Evolutionary conservation across 1,140 invertebrate genomes (phyloP).

Genomic region (Centruroides vittatus): DNA sequence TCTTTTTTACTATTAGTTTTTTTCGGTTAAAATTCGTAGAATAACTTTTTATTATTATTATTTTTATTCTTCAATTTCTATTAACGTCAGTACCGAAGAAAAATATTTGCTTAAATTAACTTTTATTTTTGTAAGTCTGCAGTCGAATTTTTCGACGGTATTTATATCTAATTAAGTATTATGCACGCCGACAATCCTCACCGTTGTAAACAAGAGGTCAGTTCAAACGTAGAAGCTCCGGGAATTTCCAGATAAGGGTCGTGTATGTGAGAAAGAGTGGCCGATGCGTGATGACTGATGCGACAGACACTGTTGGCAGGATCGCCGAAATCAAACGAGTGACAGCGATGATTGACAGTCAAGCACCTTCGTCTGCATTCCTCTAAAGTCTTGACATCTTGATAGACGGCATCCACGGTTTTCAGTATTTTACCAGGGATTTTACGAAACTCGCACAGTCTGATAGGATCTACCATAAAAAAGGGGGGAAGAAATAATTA

Average conservation of each 20-base stretch:
- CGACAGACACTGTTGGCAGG: slow-evolving; percentile 84
- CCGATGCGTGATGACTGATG: slow-evolving; percentile 73
- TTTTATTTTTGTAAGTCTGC: too few species aligned
- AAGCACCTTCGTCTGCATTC: slow-evolving; percentile 71
- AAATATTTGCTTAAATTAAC: too few species aligned
- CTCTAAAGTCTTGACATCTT: slow-evolving; percentile 68
- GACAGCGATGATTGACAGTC: slow-evolving; percentile 68
- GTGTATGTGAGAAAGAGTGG: slow-evolving; percentile 67
- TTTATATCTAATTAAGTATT: too few species aligned
- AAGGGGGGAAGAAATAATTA: background rate
- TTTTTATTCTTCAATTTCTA: too few species aligned
- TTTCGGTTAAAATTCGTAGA: too few species aligned
- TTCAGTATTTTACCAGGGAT: slow-evolving; percentile 73
- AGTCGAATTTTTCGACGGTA: too few species aligned
- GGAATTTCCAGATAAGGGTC: slow-evolving; percentile 78
- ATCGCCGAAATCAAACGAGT: slow-evolving; percentile 84
- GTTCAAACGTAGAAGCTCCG: slow-evolving; percentile 68
- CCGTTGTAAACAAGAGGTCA: slow-evolving; percentile 82
- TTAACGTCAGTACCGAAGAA: too few species aligned
- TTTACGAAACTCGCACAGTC: slow-evolving; percentile 78
- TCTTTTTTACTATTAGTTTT: too few species aligned
- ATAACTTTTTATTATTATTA: too few species aligned
- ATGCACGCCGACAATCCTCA: slow-evolving; percentile 31
- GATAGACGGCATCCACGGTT: slow-evolving; percentile 76
- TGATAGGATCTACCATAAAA: slow-evolving; percentile 20